A percentile compares a stretch with the other conserved stretches of the same genome.
phyloP scores from a whole-genome alignment of 2,113 vertebrate species.

The Sorex fumeus region DNA sequence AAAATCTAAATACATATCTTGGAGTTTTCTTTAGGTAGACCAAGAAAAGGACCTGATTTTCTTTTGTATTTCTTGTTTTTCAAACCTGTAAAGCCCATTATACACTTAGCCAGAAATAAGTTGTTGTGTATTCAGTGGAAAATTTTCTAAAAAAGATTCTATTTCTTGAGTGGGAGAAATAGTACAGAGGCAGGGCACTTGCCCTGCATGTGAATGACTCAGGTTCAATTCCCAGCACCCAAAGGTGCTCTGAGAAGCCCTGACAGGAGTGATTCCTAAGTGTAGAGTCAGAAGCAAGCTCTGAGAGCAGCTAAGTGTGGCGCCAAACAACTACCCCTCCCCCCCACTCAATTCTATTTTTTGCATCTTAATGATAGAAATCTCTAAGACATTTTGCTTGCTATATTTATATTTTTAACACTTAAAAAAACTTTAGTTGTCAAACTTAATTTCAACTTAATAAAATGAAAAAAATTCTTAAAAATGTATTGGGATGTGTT shows the following conservation, averaged over 20 bases:
- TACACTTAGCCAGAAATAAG: not conserved
- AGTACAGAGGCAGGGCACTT: too few relatives aligned
- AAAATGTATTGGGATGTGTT: not conserved
- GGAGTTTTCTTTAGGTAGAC: not conserved
- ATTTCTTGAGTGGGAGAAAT: too few relatives aligned
- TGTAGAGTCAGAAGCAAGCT: not conserved
- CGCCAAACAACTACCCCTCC: not conserved
- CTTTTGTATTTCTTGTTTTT: not conserved
- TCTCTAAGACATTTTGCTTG: not conserved
- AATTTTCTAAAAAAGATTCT: conserved; percentile 2
- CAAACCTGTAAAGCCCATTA: not conserved
- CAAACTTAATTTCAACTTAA: not conserved
- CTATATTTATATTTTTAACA: not conserved
- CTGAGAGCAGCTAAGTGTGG: not conserved
- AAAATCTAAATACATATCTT: conserved; percentile 50
- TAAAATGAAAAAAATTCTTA: conserved; percentile 28
- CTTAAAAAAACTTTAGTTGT: not conserved
- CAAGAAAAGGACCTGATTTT: not conserved
- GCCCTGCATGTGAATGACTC: too few relatives aligned
- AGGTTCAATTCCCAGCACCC: too few relatives aligned
- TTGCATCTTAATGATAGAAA: not conserved
- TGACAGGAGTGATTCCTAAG: not conserved
- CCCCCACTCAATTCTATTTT: not conserved
- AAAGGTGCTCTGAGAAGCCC: too few relatives aligned
- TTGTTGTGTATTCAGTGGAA: not conserved